Base-by-base conservation (phyloP, 2,113 vertebrate species). In the Glaucomys volans region DNA sequence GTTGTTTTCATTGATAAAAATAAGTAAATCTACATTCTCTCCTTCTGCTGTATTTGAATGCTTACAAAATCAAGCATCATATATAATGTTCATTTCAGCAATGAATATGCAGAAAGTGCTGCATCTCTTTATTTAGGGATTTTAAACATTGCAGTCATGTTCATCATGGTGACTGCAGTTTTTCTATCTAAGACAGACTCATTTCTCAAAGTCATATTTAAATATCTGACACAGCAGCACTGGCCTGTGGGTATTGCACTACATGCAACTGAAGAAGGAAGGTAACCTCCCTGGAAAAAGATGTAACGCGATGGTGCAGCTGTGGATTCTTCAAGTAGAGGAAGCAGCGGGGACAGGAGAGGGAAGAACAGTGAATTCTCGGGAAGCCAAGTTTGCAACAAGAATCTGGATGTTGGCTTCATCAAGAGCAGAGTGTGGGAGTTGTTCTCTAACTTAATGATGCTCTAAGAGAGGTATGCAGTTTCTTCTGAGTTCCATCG, bases 71-170 rank as follows among this genome's bases (percentile, higher is more conserved):
- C 80, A 97, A 66, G 87, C 94, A 79, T 94, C 87, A 7, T 72
- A 83, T 96, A 96, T 95, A 92, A 96, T 87, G 86, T 92, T 95
- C 97, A 94, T 86, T 72, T 97, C 40, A 57, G 87, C 97, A 47
- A 95, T 94, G 97, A 97, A 96, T 97, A 97, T 97, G 96, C 96
- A 97, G 94, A 80, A 95, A 91, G 88, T 16, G 26, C 85, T 32
- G 14, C 90, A 80, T 94, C 96, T 97, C 96, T 97, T 97, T 97
- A 97, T 97, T 97, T 95, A 96, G 90, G 82, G 69, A 95, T 95
- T 95, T 96, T 96, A 94, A 95, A 94, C 74, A 95, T 95, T 96
- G 96, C 91, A 88, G 96, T 97, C 97, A 87, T 97, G 96, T 92
- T 97, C 94, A 77, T 95, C 72, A 20, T 40, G 92, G 95, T 92